Evolutionary conservation across 2,113 vertebrate genomes (phyloP).

Genomic region (Pitta sordida): DNA sequence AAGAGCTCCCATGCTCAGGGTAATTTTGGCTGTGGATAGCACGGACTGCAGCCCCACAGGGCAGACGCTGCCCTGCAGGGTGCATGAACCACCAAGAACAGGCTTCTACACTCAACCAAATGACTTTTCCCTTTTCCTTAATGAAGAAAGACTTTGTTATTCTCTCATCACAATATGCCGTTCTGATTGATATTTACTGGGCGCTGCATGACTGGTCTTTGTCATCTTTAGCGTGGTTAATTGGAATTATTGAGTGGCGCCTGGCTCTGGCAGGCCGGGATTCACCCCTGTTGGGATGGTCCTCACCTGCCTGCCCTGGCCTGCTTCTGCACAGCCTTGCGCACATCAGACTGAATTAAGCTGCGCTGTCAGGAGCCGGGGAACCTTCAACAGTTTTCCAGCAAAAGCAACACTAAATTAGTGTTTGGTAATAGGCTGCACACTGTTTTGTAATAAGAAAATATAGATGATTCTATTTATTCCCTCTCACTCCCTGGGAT

Average conservation of each 20-base stretch:
- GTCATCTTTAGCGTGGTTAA: background rate
- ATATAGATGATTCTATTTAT: constrained; percentile 70
- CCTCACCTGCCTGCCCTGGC: background rate
- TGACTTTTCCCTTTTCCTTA: background rate
- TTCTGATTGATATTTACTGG: background rate
- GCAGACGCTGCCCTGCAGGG: background rate
- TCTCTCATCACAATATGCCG: background rate
- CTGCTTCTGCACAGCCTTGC: background rate
- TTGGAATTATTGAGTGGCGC: constrained; percentile 3
- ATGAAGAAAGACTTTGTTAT: background rate
- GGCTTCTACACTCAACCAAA: background rate
- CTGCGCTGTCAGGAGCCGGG: background rate
- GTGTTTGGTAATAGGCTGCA: constrained; percentile 55
- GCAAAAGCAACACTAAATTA: constrained; percentile 29
- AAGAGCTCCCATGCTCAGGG: background rate
- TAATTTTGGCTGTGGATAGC: background rate
- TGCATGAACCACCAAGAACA: background rate
- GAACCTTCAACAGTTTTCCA: constrained; percentile 11
- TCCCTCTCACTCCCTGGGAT: constrained; percentile 41
- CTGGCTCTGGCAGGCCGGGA: background rate
- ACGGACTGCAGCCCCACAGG: background rate
- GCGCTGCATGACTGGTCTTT: background rate
- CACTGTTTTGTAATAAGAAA: constrained; percentile 69
- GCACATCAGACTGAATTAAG: background rate
- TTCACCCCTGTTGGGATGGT: constrained; percentile 3